These are phyloP conservation scores for Ceriagrion tenellum DNA, from an alignment of 2,888 invertebrate species.

Conservation along the genomic window DNA sequence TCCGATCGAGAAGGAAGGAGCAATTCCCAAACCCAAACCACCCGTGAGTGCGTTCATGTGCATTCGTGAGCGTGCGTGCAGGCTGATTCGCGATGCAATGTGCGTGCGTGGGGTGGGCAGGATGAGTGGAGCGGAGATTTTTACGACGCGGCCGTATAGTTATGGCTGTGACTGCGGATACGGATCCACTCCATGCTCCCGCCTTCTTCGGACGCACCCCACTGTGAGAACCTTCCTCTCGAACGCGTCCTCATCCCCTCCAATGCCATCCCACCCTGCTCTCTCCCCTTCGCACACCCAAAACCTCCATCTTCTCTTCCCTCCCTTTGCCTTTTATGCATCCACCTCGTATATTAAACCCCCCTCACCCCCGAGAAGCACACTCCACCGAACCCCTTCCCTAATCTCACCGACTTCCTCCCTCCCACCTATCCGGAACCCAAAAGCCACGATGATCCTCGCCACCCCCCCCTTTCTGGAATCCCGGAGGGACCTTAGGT, in stretches of 20 bases:
- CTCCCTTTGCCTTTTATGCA: neutral
- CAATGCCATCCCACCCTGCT: neutral
- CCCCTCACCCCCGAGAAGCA: neutral
- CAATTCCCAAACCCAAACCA: neutral
- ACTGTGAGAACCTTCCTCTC: neutral
- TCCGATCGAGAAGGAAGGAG: neutral
- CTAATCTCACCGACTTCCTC: neutral
- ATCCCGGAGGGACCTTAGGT: neutral
- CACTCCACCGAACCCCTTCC: neutral
- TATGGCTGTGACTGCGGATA: constrained; percentile 45
- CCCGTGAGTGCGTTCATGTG: neutral
- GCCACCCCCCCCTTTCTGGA: too few species aligned
- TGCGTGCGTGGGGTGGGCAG: neutral
- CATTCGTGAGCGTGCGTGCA: neutral
- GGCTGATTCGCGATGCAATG: neutral
- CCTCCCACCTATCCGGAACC: neutral
- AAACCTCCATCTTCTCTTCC: neutral
- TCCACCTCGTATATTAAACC: constrained; percentile 23
- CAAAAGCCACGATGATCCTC: neutral
- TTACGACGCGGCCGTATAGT: constrained; percentile 64
- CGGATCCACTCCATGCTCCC: neutral
- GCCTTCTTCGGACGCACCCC: neutral
- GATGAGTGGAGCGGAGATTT: constrained; percentile 42
- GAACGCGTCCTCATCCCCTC: neutral
- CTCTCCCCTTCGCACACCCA: neutral